Evolutionary conservation across 2,888 invertebrate genomes (phyloP).

Genomic region (Coelinius sp.): DNA sequence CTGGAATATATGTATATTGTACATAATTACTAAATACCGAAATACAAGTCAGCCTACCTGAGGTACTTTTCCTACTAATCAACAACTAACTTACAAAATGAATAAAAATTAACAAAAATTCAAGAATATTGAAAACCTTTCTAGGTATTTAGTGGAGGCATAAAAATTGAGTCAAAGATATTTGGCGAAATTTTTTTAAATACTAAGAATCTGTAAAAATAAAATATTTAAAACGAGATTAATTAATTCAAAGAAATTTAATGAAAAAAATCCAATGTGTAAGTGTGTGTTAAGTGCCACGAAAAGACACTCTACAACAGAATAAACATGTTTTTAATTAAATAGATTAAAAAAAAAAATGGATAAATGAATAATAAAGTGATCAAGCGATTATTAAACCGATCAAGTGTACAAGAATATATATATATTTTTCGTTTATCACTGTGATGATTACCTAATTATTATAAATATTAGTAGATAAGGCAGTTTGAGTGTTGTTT

Average conservation of each 20-base stretch:
- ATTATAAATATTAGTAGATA: constrained; percentile 63
- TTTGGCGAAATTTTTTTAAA: not conserved
- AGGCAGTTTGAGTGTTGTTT: constrained; percentile 66
- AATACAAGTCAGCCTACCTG: constrained; percentile 47
- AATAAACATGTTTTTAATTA: constrained; percentile 50
- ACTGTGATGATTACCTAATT: constrained; percentile 67
- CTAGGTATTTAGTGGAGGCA: constrained; percentile 42
- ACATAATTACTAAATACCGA: constrained; percentile 46
- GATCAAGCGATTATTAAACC: constrained; percentile 30
- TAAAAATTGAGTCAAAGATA: constrained; percentile 29
- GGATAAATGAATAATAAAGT: constrained; percentile 45
- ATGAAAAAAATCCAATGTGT: constrained; percentile 25
- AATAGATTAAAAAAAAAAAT: constrained; percentile 44
- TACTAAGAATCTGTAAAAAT: constrained; percentile 19
- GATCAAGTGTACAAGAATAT: constrained; percentile 56
- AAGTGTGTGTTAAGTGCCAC: constrained; percentile 56
- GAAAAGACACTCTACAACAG: constrained; percentile 45
- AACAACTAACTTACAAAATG: constrained; percentile 19
- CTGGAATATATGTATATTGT: constrained; percentile 32
- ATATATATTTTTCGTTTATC: constrained; percentile 65
- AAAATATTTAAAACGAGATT: constrained; percentile 13
- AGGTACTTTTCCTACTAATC: constrained; percentile 49
- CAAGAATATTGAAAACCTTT: constrained; percentile 33
- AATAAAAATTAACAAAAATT: constrained; percentile 22
- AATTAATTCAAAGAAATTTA: constrained; percentile 9